Conservation (phyloP, 2,888 invertebrate species). For the Agrilus cyanescens region DNA sequence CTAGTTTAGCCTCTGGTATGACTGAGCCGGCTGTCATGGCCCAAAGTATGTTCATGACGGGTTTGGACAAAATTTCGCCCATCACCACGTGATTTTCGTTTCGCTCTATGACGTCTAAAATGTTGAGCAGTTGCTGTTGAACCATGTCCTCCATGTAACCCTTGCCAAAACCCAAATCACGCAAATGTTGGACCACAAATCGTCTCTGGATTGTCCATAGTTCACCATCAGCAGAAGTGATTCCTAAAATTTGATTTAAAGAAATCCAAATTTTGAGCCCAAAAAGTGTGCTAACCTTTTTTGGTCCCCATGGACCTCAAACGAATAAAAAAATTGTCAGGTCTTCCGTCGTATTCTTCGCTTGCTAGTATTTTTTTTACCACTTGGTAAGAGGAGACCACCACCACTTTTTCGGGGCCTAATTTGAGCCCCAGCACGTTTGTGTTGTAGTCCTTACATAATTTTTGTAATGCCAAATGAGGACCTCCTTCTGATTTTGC, state of each 20-base stretch:
- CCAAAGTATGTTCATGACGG: slow-evolving; percentile 56
- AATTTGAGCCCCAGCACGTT: slow-evolving; percentile 46
- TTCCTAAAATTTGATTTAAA: slow-evolving; percentile 38
- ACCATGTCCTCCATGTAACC: slow-evolving; percentile 34
- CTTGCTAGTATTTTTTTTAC: slow-evolving; percentile 41
- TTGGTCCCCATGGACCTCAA: slow-evolving; percentile 51
- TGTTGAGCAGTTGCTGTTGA: slow-evolving; percentile 39
- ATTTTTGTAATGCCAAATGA: slow-evolving; percentile 38
- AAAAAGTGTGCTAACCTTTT: too few relatives aligned
- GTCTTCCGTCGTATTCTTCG: slow-evolving; percentile 52
- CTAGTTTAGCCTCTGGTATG: slow-evolving; percentile 36
- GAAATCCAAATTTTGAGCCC: too few relatives aligned
- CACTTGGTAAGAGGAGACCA: slow-evolving; percentile 41
- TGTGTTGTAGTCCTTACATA: slow-evolving; percentile 38
- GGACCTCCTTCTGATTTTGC: slow-evolving; percentile 36
- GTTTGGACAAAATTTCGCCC: slow-evolving; percentile 37
- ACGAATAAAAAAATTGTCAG: slow-evolving; percentile 51
- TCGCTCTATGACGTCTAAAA: slow-evolving; percentile 16
- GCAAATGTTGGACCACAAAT: slow-evolving; percentile 40
- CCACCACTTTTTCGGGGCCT: slow-evolving; percentile 41
- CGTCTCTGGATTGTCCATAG: slow-evolving; percentile 41
- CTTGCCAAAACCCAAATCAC: slow-evolving; percentile 42
- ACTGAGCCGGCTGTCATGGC: slow-evolving; percentile 40
- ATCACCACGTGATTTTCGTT: slow-evolving; percentile 20
- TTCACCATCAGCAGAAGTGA: slow-evolving; percentile 45